These are phyloP conservation scores for Anguilla rostrata DNA, from an alignment of 2,113 vertebrate genomes.

Conservation along the genomic window DNA sequence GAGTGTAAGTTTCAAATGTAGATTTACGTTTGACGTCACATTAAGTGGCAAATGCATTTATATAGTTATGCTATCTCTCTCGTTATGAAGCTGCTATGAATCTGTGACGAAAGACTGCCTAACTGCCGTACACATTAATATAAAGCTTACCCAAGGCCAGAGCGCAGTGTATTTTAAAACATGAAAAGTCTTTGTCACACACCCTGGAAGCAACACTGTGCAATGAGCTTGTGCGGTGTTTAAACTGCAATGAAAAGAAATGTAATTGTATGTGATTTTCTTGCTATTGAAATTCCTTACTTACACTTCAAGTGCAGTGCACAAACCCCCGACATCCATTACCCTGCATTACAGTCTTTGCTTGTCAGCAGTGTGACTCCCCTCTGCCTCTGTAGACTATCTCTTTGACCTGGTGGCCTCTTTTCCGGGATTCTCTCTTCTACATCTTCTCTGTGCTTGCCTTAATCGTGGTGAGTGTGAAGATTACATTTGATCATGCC, in stretches of 20 bases:
- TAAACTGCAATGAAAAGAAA: no score
- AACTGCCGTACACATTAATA: no score
- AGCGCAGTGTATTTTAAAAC: no score
- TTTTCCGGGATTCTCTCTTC: conserved; percentile 71
- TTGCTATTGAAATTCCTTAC: neutral
- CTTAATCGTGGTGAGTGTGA: conserved; percentile 69
- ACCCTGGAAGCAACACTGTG: no score
- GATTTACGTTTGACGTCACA: no score
- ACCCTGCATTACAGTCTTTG: neutral
- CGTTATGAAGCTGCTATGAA: neutral
- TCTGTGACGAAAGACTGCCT: neutral
- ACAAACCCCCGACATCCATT: neutral
- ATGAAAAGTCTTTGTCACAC: no score
- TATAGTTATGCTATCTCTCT: neutral
- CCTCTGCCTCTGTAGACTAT: conserved; percentile 55
- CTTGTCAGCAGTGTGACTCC: neutral
- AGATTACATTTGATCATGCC: neutral
- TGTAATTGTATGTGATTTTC: no score
- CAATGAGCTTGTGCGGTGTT: no score
- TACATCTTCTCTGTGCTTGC: conserved; percentile 75
- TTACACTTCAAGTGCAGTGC: neutral
- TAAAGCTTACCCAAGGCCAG: no score
- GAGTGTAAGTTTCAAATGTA: no score
- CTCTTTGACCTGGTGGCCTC: conserved; percentile 73
- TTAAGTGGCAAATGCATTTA: neutral